Evolutionary conservation across 30 jellyfish, hydroid and myxozoan species (phyloP), one percentile per base, ranked within the genome.

Genomic region (Aurelia coerulea): DNA sequence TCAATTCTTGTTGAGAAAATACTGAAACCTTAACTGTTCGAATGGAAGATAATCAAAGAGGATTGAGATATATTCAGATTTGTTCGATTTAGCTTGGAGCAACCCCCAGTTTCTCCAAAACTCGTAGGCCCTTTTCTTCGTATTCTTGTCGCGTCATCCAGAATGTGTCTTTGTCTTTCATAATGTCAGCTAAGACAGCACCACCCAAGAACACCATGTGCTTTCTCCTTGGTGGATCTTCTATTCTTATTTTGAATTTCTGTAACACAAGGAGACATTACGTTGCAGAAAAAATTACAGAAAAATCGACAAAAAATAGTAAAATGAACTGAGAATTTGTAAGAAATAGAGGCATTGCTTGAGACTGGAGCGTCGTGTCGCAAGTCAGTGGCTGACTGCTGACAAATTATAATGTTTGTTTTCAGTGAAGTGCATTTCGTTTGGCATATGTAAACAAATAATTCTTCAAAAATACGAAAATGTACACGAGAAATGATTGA

Each of bases 121-220:
- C 99, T 35, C 68, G 69, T 17, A 89, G 50, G 35, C 99, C 99
- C 71, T 90, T 91, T 91, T 95, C 99, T 66, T 95, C 92, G 76
- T 90, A 95, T 73, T 95, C 99, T 37, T 80, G 68, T 62, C 93
- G 29, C 34, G 98, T 72, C 98, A 95, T 95, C 99, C 99, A 95
- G 76, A 95, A 95, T 14, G 89, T 73, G 49, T 95, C 99, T 78
- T 91, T 90, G 80, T 95, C 97, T 59, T 95, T 95, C 99, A 95
- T 95, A 54, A 95, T 95, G 81, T 95, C 99, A 10, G 99, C 99
- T 10, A 95, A 80, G 53, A 95, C 99, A 58, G 99, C 99, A 42
- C 99, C 99, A 39, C 99, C 99, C 42, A 95, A 78, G 90, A 85
- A 95, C 11, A 95, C 99, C 99, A 95, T 95, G 91, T 95, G 99